A percentile compares a stretch with the other conserved stretches of the same genome.
phyloP scores from a whole-genome alignment of 2,888 invertebrate genomes.

The Epinotia nisella region DNA sequence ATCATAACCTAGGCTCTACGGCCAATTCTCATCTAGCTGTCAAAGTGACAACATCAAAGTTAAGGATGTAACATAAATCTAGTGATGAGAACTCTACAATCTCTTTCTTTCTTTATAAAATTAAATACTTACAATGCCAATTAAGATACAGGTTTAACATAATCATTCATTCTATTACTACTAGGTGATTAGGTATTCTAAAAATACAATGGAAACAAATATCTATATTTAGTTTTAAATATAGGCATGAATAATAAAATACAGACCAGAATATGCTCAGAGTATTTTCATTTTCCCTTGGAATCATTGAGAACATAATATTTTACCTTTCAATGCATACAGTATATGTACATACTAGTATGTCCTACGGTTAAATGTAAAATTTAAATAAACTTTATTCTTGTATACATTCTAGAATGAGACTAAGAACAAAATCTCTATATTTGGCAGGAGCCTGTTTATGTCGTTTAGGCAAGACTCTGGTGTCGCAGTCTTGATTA shows the following conservation, averaged over 20 bases:
- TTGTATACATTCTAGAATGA: neutral
- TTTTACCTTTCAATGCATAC: neutral
- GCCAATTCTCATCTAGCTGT: no score
- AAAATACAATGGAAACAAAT: neutral
- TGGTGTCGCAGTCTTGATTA: neutral
- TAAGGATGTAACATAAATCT: neutral
- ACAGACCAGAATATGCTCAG: neutral
- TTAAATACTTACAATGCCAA: neutral
- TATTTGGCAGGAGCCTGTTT: neutral
- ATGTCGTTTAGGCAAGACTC: neutral
- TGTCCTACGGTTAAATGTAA: neutral
- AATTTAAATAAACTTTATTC: neutral
- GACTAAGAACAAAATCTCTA: slow-evolving; percentile 8
- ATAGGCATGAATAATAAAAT: neutral
- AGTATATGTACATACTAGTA: neutral
- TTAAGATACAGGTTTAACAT: neutral
- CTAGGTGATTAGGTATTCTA: neutral
- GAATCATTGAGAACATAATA: neutral
- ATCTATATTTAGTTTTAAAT: neutral
- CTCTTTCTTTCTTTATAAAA: slow-evolving; percentile 4
- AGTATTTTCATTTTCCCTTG: neutral
- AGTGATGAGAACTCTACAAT: slow-evolving; percentile 7
- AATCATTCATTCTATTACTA: neutral
- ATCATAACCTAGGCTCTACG: no score
- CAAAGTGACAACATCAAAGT: no score